Percentiles rank a stretch among this genome's conserved stretches.
Conservation (phyloP, 2,797 vertebrate species). For the Megalops cyprinoides region DNA sequence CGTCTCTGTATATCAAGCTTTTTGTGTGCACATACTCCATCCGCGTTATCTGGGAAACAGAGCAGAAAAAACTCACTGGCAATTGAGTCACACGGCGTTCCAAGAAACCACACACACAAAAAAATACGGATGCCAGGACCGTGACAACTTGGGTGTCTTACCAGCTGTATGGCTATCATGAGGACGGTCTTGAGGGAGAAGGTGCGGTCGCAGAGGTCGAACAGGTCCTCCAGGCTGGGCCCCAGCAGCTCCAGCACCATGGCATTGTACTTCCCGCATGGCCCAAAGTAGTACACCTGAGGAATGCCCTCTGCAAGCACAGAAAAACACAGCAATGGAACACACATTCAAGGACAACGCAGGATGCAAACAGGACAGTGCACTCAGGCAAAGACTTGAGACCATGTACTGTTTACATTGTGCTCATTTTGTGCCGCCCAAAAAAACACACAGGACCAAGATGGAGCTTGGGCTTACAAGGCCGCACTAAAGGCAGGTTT, state of each 20-base stretch:
- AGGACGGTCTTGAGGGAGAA: slow-evolving; percentile 98
- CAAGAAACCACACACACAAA: no score
- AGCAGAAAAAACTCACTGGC: not conserved
- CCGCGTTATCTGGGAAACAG: slow-evolving; percentile 83
- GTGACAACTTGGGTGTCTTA: slow-evolving; percentile 67
- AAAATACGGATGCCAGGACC: no score
- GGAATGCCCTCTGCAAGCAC: slow-evolving; percentile 90
- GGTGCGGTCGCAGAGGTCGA: slow-evolving; percentile 95
- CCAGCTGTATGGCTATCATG: slow-evolving; percentile 99
- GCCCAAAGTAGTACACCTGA: slow-evolving; percentile 98
- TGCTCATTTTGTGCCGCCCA: no score
- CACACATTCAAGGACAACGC: not conserved
- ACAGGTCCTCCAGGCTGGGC: slow-evolving; percentile 97
- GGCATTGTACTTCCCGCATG: slow-evolving; percentile 97
- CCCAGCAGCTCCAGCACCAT: slow-evolving; percentile 98
- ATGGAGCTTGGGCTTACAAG: not conserved
- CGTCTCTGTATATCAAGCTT: slow-evolving; percentile 97
- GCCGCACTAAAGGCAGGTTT: not conserved
- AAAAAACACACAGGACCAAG: not conserved
- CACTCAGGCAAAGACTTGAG: no score
- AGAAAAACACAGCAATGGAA: slow-evolving; percentile 20
- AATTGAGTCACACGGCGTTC: not conserved
- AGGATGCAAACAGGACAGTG: no score
- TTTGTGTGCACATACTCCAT: slow-evolving; percentile 98
- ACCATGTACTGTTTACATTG: no score